phyloP scores from a whole-genome alignment of 2,113 vertebrate species.

The Theristicus caerulescens region DNA sequence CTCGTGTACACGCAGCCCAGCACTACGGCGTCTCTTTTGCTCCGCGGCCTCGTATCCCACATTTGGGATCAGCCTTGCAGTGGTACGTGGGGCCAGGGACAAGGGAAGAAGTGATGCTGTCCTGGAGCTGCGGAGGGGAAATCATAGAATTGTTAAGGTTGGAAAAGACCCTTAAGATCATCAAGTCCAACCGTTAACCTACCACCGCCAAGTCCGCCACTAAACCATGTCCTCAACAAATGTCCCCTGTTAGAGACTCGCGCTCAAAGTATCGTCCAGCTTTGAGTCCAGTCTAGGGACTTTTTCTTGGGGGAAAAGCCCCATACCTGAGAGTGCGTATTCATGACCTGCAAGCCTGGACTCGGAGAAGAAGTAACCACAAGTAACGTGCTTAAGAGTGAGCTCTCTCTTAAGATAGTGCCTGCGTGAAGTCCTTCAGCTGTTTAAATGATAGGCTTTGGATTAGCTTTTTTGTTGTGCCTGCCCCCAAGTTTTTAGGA shows the following conservation, averaged over 20 bases:
- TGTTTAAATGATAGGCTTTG: not conserved
- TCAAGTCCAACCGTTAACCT: no score
- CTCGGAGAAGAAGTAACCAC: not conserved
- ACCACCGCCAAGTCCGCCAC: no score
- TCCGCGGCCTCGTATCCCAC: not conserved
- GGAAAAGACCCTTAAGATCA: no score
- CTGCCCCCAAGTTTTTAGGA: not conserved
- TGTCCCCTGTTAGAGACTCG: not conserved
- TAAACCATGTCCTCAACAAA: no score
- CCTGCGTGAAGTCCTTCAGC: not conserved
- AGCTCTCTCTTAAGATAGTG: not conserved
- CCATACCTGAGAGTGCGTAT: rapidly evolving
- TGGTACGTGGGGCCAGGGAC: not conserved
- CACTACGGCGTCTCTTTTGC: not conserved
- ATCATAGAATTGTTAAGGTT: no score
- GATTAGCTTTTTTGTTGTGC: not conserved
- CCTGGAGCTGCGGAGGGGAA: not conserved
- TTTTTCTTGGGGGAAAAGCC: not conserved
- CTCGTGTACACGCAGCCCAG: rapidly evolving
- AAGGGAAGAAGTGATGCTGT: not conserved
- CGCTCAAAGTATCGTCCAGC: not conserved
- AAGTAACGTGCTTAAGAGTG: rapidly evolving
- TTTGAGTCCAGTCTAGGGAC: not conserved
- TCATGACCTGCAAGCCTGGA: not conserved
- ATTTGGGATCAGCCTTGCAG: not conserved